Conservation (phyloP, 2,888 invertebrate genomes). For the Apantesis nais region DNA sequence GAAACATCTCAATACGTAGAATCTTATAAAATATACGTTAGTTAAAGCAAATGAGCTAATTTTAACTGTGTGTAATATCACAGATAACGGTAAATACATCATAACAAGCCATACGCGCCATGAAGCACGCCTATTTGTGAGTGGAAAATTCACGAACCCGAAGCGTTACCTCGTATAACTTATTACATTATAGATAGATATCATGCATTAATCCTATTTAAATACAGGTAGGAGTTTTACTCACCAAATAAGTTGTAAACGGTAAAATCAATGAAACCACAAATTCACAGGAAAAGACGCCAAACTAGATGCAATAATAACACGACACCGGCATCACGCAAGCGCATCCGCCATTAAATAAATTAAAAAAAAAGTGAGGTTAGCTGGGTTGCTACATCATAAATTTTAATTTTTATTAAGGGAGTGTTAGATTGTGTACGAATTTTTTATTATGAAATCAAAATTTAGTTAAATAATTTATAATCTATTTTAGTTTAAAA, state of each 20-base stretch:
- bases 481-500: neutral
- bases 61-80: constrained; percentile 44
- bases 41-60: constrained; percentile 38
- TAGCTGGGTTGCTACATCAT: constrained; percentile 57
- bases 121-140: constrained; percentile 72
- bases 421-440: neutral
- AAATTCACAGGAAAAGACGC: constrained; percentile 72
- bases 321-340: constrained; percentile 85
- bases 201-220: constrained; percentile 10
- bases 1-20: constrained; percentile 54
- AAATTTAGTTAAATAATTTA: neutral
- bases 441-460: neutral
- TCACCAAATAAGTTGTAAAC: constrained; percentile 59
- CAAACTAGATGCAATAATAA: constrained; percentile 77
- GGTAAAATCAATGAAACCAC: constrained; percentile 63
- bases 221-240: constrained; percentile 41
- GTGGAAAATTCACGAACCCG: constrained; percentile 74
- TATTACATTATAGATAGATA: constrained; percentile 28
- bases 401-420: constrained; percentile 11
- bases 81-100: constrained; percentile 66
- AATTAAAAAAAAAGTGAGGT: constrained; percentile 61
- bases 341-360: constrained; percentile 81
- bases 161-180: constrained; percentile 49
- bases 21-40: constrained; percentile 36
- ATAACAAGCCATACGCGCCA: constrained; percentile 70